Base-by-base conservation (phyloP, 2,113 vertebrate genomes). In the Malurus alboscapulatus region DNA sequence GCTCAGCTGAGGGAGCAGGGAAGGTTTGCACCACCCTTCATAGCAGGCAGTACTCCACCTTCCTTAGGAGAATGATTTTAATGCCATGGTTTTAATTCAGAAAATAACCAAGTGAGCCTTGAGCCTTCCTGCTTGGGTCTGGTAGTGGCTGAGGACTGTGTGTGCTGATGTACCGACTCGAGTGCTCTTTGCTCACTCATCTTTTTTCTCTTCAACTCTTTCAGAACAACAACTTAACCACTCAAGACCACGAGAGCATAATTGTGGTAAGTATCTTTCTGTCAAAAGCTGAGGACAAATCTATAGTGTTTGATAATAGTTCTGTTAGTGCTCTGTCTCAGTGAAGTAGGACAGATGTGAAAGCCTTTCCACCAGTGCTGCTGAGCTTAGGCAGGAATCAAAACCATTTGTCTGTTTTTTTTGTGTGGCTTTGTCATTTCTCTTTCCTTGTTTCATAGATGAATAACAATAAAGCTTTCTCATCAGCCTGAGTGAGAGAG, bases 241-340 rank as follows among this genome's bases (percentile, higher is more conserved):
- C 99, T 96, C 99, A 99, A 97, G 99, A 99, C 95, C 99, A 99
- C 8, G 99, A 99, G 98, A 99, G 98, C 98, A 99, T 99, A 97
- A 99, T 99, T 62, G 98, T 99, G 99, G 99, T 99, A 96, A 99
- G 99, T 98, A 38, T 69, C 18, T 12, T 71, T 59, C 74, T 90
- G n/a, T 62, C 53, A 87, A 61, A 89, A 71, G 48, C 38, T 79
- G 51, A 84, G 84, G 48, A 61, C 14, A 66, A 48, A 62, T 44
- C 20, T 30, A 3, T 80, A 4, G 40, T 87, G 51, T 80, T 85
- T 81, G 45, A 5, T 91, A 69, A 61, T 25, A 34, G 57, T 87
- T 87, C 30, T 75, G 2, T 36, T 72, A 87, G 25, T 67, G 27
- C 73, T 63, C 55, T 92, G 24, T 68, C 47, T 14, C 32, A 36